Conservation (phyloP, 2,113 vertebrate species). For the Pholis gunnellus region DNA sequence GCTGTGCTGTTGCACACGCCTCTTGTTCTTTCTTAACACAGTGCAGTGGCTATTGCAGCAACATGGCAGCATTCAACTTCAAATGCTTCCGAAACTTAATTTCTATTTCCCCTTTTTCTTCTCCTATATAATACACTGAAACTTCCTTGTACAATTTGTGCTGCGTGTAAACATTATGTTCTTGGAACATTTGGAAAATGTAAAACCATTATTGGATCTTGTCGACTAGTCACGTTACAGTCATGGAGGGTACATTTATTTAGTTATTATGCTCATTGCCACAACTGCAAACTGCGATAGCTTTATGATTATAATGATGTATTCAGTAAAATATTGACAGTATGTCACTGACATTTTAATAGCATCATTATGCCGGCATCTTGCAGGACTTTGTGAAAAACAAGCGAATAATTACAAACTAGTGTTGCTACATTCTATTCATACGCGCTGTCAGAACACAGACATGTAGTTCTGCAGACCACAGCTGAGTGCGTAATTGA, state of each 20-base stretch:
- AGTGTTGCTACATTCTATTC: conserved; percentile 21
- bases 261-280: neutral
- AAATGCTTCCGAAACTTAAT: neutral
- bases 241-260: neutral
- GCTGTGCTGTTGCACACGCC: neutral
- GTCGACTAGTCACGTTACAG: neutral
- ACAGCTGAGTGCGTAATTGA: conserved; percentile 61
- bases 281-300: neutral
- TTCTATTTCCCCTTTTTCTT: neutral
- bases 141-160: neutral
- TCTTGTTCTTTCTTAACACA: neutral
- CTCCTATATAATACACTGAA: neutral
- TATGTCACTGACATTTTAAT: conserved; percentile 23
- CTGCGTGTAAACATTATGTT: neutral
- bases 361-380: conserved; percentile 9
- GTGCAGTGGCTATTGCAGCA: neutral
- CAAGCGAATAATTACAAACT: conserved; percentile 38
- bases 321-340: conserved; percentile 14
- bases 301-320: neutral
- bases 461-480: conserved; percentile 51
- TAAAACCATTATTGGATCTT: neutral
- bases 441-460: conserved; percentile 48
- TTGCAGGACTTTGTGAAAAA: conserved; percentile 18
- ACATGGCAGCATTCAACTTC: neutral
- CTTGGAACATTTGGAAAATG: neutral